These are phyloP conservation scores for Bubo blakistoni DNA, from an alignment of 2,113 vertebrate species.

Conservation along the genomic window DNA sequence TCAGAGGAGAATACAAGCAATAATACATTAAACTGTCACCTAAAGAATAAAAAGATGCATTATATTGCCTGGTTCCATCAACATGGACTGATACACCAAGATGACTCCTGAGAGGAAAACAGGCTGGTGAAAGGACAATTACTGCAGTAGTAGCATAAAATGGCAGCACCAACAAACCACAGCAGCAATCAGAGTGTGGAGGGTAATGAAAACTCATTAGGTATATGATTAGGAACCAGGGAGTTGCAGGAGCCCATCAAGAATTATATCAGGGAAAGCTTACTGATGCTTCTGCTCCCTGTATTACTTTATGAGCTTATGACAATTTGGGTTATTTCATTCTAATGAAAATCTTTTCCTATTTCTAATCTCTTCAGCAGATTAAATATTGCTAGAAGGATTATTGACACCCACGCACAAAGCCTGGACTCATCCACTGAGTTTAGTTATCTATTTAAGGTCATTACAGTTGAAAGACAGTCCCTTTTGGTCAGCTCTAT, in stretches of 20 bases:
- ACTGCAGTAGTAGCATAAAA: not conserved
- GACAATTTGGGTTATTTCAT: not conserved
- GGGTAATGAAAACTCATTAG: not conserved
- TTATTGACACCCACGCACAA: not conserved
- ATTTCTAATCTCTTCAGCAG: slow-evolving; percentile 21
- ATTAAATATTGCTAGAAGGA: not conserved
- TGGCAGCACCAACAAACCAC: not conserved
- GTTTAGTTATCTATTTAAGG: not conserved
- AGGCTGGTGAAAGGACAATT: not conserved
- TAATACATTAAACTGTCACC: not conserved
- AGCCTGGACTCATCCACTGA: not conserved
- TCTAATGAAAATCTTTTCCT: not conserved
- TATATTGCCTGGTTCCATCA: not conserved
- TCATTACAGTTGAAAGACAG: not conserved
- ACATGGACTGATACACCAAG: fast-evolving
- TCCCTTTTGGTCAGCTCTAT: not conserved
- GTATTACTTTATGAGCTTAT: not conserved
- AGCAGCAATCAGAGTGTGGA: not conserved
- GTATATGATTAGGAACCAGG: not conserved
- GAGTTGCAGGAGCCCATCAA: not conserved
- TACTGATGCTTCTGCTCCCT: not conserved
- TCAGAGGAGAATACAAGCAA: not conserved
- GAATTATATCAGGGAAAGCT: not conserved
- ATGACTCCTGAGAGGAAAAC: not conserved
- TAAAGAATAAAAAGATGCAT: not conserved